Percentiles rank a stretch among this genome's conserved stretches.
Evolutionary conservation across 1,140 invertebrate genomes (phyloP).

Genomic region (Aleiodes sp.): DNA sequence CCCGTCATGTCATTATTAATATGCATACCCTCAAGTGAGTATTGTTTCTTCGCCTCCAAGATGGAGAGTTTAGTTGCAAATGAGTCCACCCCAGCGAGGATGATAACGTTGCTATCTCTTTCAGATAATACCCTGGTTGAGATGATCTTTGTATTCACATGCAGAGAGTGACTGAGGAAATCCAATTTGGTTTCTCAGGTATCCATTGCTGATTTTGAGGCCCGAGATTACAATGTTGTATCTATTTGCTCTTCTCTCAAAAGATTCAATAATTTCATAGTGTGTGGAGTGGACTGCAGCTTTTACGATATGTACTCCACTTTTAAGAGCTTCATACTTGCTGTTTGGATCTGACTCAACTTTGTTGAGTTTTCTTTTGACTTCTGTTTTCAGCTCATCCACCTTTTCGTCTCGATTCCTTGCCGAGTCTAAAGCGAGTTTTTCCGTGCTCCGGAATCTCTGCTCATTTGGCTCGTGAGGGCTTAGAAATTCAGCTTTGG

Average conservation of each 20-base stretch:
- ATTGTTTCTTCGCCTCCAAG: slow-evolving; percentile 5
- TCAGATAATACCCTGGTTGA: slow-evolving; percentile 1
- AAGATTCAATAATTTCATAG: no score
- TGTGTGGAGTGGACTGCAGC: no score
- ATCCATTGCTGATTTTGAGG: neutral
- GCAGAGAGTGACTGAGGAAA: neutral
- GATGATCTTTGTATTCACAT: neutral
- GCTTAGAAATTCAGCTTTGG: no score
- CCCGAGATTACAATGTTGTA: slow-evolving; percentile 17
- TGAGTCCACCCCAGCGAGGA: neutral
- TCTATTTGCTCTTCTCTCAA: slow-evolving; percentile 15
- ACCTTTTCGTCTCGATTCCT: no score
- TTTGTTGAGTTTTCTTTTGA: no score
- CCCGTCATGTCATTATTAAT: slow-evolving; percentile 8
- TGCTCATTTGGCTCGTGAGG: no score
- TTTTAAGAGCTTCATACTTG: no score
- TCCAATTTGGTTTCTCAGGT: neutral
- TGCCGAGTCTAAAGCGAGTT: no score
- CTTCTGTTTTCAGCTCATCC: no score
- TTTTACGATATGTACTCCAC: no score
- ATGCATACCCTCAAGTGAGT: neutral
- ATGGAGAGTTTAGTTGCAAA: slow-evolving; percentile 8
- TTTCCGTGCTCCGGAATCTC: no score
- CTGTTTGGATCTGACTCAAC: no score
- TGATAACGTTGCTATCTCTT: neutral